These are phyloP conservation scores for Teinopalpus imperialis DNA, from an alignment of 2,888 invertebrate species.

Conservation along the genomic window DNA sequence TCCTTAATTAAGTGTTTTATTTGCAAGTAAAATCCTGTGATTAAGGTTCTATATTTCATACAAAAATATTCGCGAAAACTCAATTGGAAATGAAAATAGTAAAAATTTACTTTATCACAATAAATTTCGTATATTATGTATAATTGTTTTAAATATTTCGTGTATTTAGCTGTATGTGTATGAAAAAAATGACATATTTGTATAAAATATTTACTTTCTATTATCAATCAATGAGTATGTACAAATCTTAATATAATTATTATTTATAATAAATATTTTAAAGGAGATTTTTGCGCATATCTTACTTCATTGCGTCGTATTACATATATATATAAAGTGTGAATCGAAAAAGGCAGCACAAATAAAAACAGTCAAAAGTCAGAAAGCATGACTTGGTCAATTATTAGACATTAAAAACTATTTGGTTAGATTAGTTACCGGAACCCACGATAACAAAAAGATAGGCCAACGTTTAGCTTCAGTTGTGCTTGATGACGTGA, in stretches of 20 bases:
- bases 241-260: constrained; percentile 76
- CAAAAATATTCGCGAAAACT: background rate
- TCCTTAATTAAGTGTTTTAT: constrained; percentile 76
- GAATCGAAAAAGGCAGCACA: too few relatives aligned
- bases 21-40: constrained; percentile 69
- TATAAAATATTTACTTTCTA: constrained; percentile 77
- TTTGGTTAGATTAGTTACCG: too few relatives aligned
- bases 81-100: constrained; percentile 9
- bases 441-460: too few relatives aligned
- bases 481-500: too few relatives aligned
- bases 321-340: too few relatives aligned
- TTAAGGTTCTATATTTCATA: constrained; percentile 59
- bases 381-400: too few relatives aligned
- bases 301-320: too few relatives aligned
- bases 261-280: constrained; percentile 77
- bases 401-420: too few relatives aligned
- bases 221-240: constrained; percentile 75
- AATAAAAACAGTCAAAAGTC: too few relatives aligned
- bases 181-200: constrained; percentile 75
- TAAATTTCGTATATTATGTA: constrained; percentile 33
- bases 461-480: too few relatives aligned
- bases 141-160: constrained; percentile 60
- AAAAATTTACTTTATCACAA: constrained; percentile 11
- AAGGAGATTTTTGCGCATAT: too few relatives aligned
- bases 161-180: constrained; percentile 57